Evolutionary conservation across 1,140 invertebrate species (phyloP).

Genomic region (Holotrichia oblita): DNA sequence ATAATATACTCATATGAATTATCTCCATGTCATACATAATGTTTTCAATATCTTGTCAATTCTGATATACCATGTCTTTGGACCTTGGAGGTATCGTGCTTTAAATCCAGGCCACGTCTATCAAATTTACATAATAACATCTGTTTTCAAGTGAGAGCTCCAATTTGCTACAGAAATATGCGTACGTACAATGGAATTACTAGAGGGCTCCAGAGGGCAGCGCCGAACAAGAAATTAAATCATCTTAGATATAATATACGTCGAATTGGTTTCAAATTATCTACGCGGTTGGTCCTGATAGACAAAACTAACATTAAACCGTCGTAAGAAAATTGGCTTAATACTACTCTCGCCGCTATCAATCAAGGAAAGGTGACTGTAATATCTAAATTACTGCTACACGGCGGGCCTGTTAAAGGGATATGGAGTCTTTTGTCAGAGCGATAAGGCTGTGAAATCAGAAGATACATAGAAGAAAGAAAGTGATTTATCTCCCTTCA

Average conservation of each 20-base stretch:
- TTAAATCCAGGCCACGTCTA: neutral
- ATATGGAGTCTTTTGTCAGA: slow-evolving; percentile 17
- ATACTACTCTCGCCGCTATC: neutral
- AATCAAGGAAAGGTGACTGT: slow-evolving; percentile 34
- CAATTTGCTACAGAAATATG: slow-evolving; percentile 39
- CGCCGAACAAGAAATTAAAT: slow-evolving; percentile 32
- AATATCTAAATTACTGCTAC: slow-evolving; percentile 37
- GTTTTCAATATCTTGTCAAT: slow-evolving; percentile 8
- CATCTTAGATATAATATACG: slow-evolving; percentile 16
- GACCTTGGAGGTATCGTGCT: slow-evolving; percentile 6
- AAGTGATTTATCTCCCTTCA: slow-evolving; percentile 26
- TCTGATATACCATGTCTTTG: neutral
- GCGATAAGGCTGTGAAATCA: slow-evolving; percentile 7
- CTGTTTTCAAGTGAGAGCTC: slow-evolving; percentile 30
- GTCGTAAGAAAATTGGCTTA: slow-evolving; percentile 16
- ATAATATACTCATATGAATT: no score
- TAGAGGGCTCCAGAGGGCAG: neutral
- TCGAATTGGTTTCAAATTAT: slow-evolving; percentile 32
- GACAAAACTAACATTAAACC: slow-evolving; percentile 28
- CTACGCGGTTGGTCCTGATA: slow-evolving; percentile 34
- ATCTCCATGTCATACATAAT: neutral
- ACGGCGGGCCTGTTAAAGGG: neutral
- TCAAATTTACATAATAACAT: slow-evolving; percentile 42
- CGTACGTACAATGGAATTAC: slow-evolving; percentile 23
- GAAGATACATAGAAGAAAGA: neutral